Percentiles rank a stretch among this genome's conserved stretches.
Evolutionary conservation across 2,888 invertebrate genomes (phyloP).

Genomic region (Monopis laevigella): DNA sequence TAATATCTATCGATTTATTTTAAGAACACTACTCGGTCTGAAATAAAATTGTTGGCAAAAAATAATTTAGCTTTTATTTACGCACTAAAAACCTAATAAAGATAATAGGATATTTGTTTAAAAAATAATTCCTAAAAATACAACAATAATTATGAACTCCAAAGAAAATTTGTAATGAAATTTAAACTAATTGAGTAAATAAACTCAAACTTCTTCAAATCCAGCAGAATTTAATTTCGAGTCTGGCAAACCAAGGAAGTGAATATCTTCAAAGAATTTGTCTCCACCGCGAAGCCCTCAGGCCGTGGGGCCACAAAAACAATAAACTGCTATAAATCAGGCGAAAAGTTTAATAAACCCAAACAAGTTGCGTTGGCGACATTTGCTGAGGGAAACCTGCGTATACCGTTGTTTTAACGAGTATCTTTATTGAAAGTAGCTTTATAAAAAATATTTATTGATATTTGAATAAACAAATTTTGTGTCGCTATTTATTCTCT

Average conservation of each 20-base stretch:
- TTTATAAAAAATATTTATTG: no score
- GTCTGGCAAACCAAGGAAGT: background rate
- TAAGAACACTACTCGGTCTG: no score
- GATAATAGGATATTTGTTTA: background rate
- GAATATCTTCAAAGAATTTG: conserved; percentile 11
- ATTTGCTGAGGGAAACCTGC: conserved; percentile 6
- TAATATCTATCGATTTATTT: no score
- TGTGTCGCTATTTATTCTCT: no score
- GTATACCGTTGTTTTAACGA: conserved; percentile 4
- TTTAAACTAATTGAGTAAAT: conserved; percentile 6
- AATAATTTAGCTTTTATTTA: no score
- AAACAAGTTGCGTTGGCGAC: conserved; percentile 23
- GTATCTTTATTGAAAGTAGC: no score
- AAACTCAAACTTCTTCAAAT: background rate
- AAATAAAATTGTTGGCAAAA: no score
- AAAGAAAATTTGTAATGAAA: background rate
- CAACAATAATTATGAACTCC: background rate
- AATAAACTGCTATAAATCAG: conserved; percentile 53
- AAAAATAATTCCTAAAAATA: background rate
- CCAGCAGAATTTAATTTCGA: conserved; percentile 3
- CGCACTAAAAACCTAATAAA: no score
- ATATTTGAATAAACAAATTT: no score
- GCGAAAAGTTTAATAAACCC: conserved; percentile 44
- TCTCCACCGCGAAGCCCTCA: conserved; percentile 7
- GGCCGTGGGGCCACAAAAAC: conserved; percentile 29